Base-by-base conservation (phyloP, 2,888 invertebrate species). In the Andrena camellia region DNA sequence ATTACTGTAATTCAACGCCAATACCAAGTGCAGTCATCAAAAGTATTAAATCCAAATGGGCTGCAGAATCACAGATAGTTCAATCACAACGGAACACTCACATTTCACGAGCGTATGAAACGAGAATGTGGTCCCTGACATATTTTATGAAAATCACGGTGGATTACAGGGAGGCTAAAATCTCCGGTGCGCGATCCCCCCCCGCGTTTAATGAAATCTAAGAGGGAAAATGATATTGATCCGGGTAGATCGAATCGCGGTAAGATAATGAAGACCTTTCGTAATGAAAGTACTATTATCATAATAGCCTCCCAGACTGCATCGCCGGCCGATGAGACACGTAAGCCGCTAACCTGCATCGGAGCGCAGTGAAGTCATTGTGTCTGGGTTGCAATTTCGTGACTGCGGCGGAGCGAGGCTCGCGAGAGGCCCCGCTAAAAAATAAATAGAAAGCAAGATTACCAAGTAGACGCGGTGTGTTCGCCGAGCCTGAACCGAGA, bases 201-300 rank as follows among this genome's bases (percentile, higher is more conserved):
- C 42, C 42, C 13, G 42, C 42, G 54, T 42, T 70, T 78, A 80
- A 80, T 66, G 70, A 62, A 80, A 80, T 33, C 60, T 67, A 71
- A 78, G 54, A 70, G 52, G 54, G 71, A 64, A 70, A 80, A 71
- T 71, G 67, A 78, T 80, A 80, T 80, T 23, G 80, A 80, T 80
- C 71, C 78, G 26, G 33, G 67, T 33, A 78, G 78, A 80, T 78
- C 67, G 78, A 80, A 78, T 78, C 78, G 66, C 60, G 78, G 66
- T 62, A 71, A 78, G 67, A 78, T 78, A 78, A 80, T 80, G 78
- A 80, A 80, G 71, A 71, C 78, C 80, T 78, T 80, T 71, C 80
- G 70, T 67, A 78, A 80, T 71, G 78, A 71, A 80, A 67, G 78
- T 78, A 63, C 71, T 71, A 67, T 66, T 67, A 63, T 71, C 78